Conservation (phyloP, 1,140 invertebrate species). For the Drosophila malerkotliana region DNA sequence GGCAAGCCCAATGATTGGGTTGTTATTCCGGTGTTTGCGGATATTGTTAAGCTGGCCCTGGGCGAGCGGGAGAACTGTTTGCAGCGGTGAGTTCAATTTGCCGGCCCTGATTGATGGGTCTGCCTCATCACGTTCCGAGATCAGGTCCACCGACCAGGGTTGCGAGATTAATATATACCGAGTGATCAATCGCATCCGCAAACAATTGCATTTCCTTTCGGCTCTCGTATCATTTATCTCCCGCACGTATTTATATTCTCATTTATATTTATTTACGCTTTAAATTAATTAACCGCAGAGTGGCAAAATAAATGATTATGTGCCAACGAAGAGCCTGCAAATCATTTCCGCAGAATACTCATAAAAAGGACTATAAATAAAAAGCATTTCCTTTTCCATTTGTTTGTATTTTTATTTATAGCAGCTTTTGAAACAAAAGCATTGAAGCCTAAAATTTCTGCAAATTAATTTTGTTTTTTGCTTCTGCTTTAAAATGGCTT, state of each 20-base stretch:
- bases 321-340: slow-evolving; percentile 16
- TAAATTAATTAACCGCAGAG: slow-evolving; percentile 58
- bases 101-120: slow-evolving; percentile 32
- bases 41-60: slow-evolving; percentile 83
- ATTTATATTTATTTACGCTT: slow-evolving; percentile 45
- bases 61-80: slow-evolving; percentile 79
- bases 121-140: background rate
- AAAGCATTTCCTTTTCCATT: slow-evolving; percentile 20
- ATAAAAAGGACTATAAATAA: slow-evolving; percentile 25
- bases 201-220: slow-evolving; percentile 16
- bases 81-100: slow-evolving; percentile 69
- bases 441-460: slow-evolving; percentile 21
- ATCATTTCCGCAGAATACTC: slow-evolving; percentile 17
- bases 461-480: slow-evolving; percentile 9
- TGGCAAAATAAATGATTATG: slow-evolving; percentile 43
- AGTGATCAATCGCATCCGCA: slow-evolving; percentile 17
- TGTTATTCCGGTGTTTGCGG: slow-evolving; percentile 83
- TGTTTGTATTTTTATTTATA: slow-evolving; percentile 13
- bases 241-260: slow-evolving; percentile 2
- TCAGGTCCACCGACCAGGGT: slow-evolving; percentile 9
- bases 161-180: slow-evolving; percentile 39
- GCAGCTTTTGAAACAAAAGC: slow-evolving; percentile 1
- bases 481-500: background rate
- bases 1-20: slow-evolving; percentile 82
- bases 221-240: slow-evolving; percentile 29